These are phyloP conservation scores for Lagopus muta DNA, from an alignment of 2,113 vertebrate species.

Conservation along the genomic window DNA sequence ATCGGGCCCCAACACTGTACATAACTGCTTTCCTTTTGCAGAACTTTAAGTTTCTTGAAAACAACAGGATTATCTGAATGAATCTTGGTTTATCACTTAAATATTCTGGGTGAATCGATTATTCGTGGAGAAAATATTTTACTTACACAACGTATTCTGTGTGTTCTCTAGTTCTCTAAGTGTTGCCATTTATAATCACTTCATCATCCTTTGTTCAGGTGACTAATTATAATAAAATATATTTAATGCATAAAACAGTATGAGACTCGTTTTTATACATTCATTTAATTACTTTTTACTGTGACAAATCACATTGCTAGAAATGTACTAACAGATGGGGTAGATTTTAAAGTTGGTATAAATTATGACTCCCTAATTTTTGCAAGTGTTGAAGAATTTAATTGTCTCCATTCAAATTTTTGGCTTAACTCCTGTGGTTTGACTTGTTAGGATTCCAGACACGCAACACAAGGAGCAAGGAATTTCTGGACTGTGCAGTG, in stretches of 20 bases:
- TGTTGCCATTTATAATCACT: conserved; percentile 36
- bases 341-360: conserved; percentile 63
- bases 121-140: conserved; percentile 31
- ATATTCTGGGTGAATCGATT: neutral
- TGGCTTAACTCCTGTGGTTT: conserved; percentile 64
- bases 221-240: conserved; percentile 67
- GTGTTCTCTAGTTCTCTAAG: neutral
- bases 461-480: conserved; percentile 58
- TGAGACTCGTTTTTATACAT: conserved; percentile 53
- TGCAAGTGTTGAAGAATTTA: conserved; percentile 60
- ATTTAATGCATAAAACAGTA: conserved; percentile 62
- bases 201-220: conserved; percentile 67
- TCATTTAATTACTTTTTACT: conserved; percentile 68
- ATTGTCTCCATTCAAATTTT: conserved; percentile 54
- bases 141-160: neutral
- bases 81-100: conserved; percentile 11
- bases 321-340: conserved; percentile 68
- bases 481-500: conserved; percentile 56
- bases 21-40: conserved; percentile 15
- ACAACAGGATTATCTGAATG: conserved; percentile 51
- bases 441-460: conserved; percentile 72
- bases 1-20: conserved; percentile 51
- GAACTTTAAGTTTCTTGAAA: conserved; percentile 50
- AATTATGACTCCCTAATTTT: conserved; percentile 64
- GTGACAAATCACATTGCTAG: conserved; percentile 67